These are phyloP conservation scores for Chionodraco myersi DNA, from an alignment of 2,113 vertebrate species.

Conservation along the genomic window DNA sequence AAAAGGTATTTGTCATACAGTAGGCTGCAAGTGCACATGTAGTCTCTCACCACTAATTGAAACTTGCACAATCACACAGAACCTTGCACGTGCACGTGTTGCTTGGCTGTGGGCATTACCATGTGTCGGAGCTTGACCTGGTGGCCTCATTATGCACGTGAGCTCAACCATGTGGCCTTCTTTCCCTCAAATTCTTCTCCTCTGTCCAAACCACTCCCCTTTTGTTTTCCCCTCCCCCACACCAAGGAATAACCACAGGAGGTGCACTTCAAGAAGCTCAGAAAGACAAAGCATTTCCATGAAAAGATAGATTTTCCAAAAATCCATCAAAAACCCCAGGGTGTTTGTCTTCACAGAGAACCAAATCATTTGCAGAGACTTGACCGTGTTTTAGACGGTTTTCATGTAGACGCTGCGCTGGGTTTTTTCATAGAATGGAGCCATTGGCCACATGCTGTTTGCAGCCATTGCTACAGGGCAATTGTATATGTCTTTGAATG, in stretches of 20 bases:
- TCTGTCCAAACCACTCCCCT: neutral
- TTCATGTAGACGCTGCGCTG: conserved; percentile 5
- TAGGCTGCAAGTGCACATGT: neutral
- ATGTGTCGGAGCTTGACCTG: conserved; percentile 5
- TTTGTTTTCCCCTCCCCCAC: neutral
- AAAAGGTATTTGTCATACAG: neutral
- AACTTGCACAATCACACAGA: conserved; percentile 1
- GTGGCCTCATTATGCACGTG: conserved; percentile 12
- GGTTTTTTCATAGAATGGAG: neutral
- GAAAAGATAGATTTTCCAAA: conserved; percentile 37
- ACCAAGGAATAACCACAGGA: conserved; percentile 21
- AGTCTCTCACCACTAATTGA: neutral
- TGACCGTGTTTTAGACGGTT: conserved; percentile 13
- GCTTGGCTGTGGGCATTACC: neutral
- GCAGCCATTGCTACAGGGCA: neutral
- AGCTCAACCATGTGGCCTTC: conserved; percentile 18
- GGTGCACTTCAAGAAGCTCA: conserved; percentile 45
- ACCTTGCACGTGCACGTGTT: neutral
- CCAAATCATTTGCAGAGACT: conserved; percentile 33
- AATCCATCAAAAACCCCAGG: neutral
- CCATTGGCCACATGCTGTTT: neutral
- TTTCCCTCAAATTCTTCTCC: conserved; percentile 8
- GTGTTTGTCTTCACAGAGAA: conserved; percentile 21
- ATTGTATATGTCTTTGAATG: neutral
- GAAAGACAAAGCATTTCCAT: conserved; percentile 38